Evolutionary conservation across 2,113 vertebrate species (phyloP).

Genomic region (Bagarius yarrelli): DNA sequence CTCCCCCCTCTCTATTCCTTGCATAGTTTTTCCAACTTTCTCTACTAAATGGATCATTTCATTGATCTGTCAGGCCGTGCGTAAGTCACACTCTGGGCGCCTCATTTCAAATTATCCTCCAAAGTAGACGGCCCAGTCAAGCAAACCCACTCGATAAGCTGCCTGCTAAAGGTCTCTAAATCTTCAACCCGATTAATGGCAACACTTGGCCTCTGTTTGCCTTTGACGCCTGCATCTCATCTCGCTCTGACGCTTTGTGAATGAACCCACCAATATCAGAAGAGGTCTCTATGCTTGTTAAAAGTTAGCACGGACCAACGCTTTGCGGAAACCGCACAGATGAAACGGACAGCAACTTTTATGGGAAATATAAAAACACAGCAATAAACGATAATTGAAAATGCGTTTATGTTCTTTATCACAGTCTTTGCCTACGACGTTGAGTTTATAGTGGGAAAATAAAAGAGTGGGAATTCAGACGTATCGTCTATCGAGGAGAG

Average conservation of each 20-base stretch:
- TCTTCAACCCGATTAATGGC: slow-evolving; percentile 32
- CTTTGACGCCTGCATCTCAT: slow-evolving; percentile 32
- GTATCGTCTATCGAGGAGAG: slow-evolving; percentile 4
- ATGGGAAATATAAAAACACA: slow-evolving; percentile 34
- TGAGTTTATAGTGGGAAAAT: slow-evolving; percentile 8
- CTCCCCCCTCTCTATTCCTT: background rate
- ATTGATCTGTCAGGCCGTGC: slow-evolving; percentile 67
- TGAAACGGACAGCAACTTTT: slow-evolving; percentile 37
- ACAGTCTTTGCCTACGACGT: slow-evolving; percentile 12
- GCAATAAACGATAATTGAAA: slow-evolving; percentile 40
- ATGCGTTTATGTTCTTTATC: slow-evolving; percentile 22
- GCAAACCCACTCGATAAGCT: slow-evolving; percentile 65
- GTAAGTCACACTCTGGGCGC: slow-evolving; percentile 62
- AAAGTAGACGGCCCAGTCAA: slow-evolving; percentile 58
- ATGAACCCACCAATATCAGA: background rate
- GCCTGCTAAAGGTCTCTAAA: slow-evolving; percentile 53
- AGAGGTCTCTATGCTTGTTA: slow-evolving; percentile 33
- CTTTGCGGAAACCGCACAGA: slow-evolving; percentile 7
- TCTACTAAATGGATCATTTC: slow-evolving; percentile 44
- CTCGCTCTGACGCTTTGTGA: background rate
- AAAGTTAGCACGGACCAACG: slow-evolving; percentile 5
- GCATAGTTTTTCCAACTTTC: background rate
- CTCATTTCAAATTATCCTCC: slow-evolving; percentile 67
- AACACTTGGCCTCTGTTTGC: slow-evolving; percentile 14
- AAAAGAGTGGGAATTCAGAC: background rate